Conservation (phyloP, 2,113 vertebrate genomes). For the Stegostoma tigrinum region DNA sequence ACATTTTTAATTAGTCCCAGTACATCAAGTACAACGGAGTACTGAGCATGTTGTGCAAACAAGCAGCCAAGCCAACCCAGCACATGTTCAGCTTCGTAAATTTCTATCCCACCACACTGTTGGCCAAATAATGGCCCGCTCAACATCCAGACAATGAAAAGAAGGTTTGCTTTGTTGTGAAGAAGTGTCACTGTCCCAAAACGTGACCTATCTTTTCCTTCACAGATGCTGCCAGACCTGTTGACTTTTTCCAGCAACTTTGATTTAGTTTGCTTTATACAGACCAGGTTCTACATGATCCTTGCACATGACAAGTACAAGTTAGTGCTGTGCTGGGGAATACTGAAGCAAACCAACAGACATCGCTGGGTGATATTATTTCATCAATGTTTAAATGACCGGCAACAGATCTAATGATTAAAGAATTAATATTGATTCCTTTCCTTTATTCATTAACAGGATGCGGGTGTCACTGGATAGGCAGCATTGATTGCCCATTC, state of each 20-base stretch:
- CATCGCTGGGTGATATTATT: background rate
- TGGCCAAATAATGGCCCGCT: no score
- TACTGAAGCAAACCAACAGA: background rate
- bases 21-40: background rate
- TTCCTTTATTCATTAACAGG: no score
- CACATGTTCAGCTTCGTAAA: no score
- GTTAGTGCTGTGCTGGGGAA: background rate
- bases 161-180: background rate
- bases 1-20: background rate
- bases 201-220: no score
- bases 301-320: background rate
- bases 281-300: background rate
- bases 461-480: no score
- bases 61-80: background rate
- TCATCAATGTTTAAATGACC: background rate
- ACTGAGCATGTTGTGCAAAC: background rate
- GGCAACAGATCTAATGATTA: background rate
- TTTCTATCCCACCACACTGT: background rate
- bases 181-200: no score
- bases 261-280: background rate
- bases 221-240: no score
- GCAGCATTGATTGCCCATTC: no score
- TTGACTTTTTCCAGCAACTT: no score
- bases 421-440: no score
- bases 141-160: background rate